A percentile compares a stretch with the other conserved stretches of the same genome.
Evolutionary conservation across 2,113 vertebrate species (phyloP).

Genomic region (Pelobates fuscus): DNA sequence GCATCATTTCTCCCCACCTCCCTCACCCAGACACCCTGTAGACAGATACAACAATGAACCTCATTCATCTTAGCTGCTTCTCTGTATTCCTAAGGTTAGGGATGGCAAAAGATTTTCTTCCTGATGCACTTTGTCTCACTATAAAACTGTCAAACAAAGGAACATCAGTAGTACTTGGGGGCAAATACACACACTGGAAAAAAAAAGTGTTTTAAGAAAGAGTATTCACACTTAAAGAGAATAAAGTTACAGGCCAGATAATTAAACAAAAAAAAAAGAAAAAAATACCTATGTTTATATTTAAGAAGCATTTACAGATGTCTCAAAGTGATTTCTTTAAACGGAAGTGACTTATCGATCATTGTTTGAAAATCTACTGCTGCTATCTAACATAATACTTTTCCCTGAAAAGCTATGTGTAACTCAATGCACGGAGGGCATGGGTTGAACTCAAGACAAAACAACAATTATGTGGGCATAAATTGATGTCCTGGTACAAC

Average conservation of each 20-base stretch:
- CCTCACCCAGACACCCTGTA: slow-evolving; percentile 50
- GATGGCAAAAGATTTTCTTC: slow-evolving; percentile 26
- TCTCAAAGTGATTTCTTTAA: not conserved
- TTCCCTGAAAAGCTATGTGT: too few relatives aligned
- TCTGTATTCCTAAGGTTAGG: slow-evolving; percentile 45
- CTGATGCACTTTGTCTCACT: slow-evolving; percentile 43
- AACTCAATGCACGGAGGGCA: too few relatives aligned
- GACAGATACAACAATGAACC: slow-evolving; percentile 47
- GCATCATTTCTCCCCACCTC: slow-evolving; percentile 63
- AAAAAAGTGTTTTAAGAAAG: slow-evolving; percentile 16
- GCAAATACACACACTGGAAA: slow-evolving; percentile 1
- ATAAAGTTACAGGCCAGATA: not conserved
- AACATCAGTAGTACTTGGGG: slow-evolving; percentile 34
- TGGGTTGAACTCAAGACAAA: too few relatives aligned
- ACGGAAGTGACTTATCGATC: not conserved
- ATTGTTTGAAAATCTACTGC: slow-evolving; percentile 4
- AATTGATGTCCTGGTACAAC: too few relatives aligned
- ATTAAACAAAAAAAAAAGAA: slow-evolving; percentile 2
- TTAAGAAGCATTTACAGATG: not conserved
- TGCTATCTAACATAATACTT: too few relatives aligned
- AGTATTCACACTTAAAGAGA: not conserved
- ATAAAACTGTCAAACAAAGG: slow-evolving; percentile 47
- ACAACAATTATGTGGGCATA: too few relatives aligned
- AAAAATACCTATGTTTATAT: not conserved
- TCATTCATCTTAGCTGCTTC: slow-evolving; percentile 41